Percentiles rank a stretch among this genome's conserved stretches.
Evolutionary conservation across 2,113 vertebrate species (phyloP).

Genomic region (Dipodomys spectabilis): DNA sequence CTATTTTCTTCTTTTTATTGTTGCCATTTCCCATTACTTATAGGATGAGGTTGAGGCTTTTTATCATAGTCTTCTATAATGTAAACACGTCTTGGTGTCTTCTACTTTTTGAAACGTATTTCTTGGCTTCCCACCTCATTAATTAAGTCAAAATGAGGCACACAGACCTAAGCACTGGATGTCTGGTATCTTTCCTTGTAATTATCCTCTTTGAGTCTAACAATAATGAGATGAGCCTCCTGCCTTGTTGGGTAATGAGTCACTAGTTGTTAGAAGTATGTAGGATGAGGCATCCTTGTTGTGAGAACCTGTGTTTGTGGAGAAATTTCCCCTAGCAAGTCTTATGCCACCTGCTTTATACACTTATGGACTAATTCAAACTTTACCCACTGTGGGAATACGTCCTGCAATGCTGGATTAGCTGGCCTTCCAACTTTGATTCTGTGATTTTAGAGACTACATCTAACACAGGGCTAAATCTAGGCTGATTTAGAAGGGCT

Average conservation of each 20-base stretch:
- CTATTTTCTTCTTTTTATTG: neutral
- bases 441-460: constrained; percentile 27
- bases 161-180: neutral
- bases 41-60: neutral
- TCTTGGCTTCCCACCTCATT: neutral
- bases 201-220: neutral
- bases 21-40: neutral
- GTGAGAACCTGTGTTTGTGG: neutral
- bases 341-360: neutral
- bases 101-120: neutral
- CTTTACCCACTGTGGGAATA: neutral
- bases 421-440: constrained; percentile 29
- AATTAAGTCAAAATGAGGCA: neutral
- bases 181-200: neutral
- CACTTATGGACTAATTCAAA: constrained; percentile 27
- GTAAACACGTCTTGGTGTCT: neutral
- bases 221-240: neutral
- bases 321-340: constrained; percentile 13
- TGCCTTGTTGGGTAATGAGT: neutral
- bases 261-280: neutral
- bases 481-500: constrained; percentile 53
- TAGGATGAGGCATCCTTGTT: neutral
- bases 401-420: constrained; percentile 10
- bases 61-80: neutral
- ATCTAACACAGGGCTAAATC: constrained; percentile 38